Base-by-base conservation (phyloP, 2,113 vertebrate species). In the Pheucticus melanocephalus region DNA sequence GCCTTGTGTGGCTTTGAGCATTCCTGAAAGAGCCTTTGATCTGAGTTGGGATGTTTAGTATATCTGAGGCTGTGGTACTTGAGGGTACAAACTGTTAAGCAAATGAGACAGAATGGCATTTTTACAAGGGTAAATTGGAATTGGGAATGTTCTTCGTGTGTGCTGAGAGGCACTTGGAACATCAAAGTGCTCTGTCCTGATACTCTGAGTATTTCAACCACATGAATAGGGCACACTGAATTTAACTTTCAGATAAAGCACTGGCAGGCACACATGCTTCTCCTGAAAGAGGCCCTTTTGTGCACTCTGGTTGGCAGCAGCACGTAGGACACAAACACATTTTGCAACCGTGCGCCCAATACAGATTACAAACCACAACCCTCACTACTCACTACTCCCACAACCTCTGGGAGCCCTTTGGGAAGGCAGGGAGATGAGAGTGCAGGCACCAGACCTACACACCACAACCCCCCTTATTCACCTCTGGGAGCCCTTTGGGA, bases 1-100 rank as follows among this genome's bases (percentile, higher is more conserved):
- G 51, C 71, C 76, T 91, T 24, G 3, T 25, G 48, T 18, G 48
- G 83, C 56, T 81, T 61, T 84, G 18, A 75, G 82, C 64, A 40
- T 64, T 81, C 47, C 75, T 90, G 71, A 73, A 69, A 82, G 47
- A 88, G 54, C 10, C 79, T 96, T 94, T 95, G 88, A 75, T 94
- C 56, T 68, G 60, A 40, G 24, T 45, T 73, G 57, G 64, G 44
- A 24, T 60, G 64, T 66, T 86, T 61, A 66, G 79, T 83, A 35
- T 77, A 85, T 95, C 85, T 86, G 79, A 90, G 60, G 37, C 53
- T 1, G 1, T 63, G 10, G 20, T 68, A 92, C 68, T 78, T 90
- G 56, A 68, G 69, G 90, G 48, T 85, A 86, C 37, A 95, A 66
- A 54, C 57, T 86, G 60, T 71, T 68, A 75, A 78, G 76, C 75